phyloP scores from a whole-genome alignment of 2,113 vertebrate species.

The Hystrix cristata region DNA sequence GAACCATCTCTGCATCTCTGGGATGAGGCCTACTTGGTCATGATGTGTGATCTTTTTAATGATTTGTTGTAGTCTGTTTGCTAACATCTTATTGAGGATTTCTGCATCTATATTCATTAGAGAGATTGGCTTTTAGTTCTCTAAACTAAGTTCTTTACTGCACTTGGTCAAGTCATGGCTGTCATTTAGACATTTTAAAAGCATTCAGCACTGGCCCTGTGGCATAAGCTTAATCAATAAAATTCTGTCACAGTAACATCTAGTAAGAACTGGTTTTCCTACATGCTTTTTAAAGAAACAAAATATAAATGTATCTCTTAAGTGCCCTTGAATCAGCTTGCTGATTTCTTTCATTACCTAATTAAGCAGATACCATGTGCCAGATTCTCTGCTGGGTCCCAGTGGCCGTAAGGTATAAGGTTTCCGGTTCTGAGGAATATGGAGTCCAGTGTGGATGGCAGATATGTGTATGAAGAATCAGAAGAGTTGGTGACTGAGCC shows the following conservation, averaged over 20 bases:
- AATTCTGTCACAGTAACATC: not conserved
- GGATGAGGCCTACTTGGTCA: not conserved
- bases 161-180: not conserved
- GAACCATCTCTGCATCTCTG: not conserved
- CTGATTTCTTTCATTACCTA: not conserved
- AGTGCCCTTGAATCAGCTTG: not conserved
- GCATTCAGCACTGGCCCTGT: not conserved
- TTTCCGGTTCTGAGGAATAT: not conserved
- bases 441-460: not conserved
- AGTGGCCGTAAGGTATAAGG: not conserved
- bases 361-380: not conserved
- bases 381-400: not conserved
- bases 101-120: not conserved
- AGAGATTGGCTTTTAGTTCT: not conserved
- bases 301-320: not conserved
- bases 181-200: not conserved
- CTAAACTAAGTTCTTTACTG: not conserved
- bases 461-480: not conserved
- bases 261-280: not conserved
- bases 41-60: not conserved
- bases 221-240: not conserved
- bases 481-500: not conserved
- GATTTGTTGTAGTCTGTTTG: not conserved
- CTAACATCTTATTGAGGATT: not conserved
- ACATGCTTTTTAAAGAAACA: not conserved